Evolutionary conservation across 2,797 vertebrate genomes (phyloP).

Genomic region (Pangasius macronema): DNA sequence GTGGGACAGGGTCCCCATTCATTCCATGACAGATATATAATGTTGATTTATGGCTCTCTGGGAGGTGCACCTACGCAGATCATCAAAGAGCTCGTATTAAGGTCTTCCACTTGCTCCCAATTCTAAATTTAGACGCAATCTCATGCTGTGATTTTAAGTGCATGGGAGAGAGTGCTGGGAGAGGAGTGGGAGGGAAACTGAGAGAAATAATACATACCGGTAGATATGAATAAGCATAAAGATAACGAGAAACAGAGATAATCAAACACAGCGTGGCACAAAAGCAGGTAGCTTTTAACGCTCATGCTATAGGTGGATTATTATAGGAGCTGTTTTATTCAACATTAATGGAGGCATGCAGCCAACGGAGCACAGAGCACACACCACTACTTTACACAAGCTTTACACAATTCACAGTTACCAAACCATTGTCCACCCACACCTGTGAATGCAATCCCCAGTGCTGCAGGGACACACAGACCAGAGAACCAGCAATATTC

Average conservation of each 20-base stretch:
- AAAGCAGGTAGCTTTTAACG: slow-evolving; percentile 19
- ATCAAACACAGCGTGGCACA: slow-evolving; percentile 9
- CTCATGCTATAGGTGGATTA: slow-evolving; percentile 20
- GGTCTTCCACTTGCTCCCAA: slow-evolving; percentile 19
- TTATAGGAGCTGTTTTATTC: not conserved
- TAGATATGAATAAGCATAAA: not conserved
- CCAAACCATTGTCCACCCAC: slow-evolving; percentile 52
- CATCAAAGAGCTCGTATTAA: not conserved
- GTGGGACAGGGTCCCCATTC: slow-evolving; percentile 3
- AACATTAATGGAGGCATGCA: not conserved
- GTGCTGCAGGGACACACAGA: slow-evolving; percentile 55
- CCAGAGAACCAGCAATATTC: slow-evolving; percentile 64
- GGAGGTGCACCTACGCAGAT: not conserved
- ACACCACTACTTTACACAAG: slow-evolving; percentile 32
- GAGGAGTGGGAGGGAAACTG: not conserved
- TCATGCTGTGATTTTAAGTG: slow-evolving; percentile 47
- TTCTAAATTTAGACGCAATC: slow-evolving; percentile 46
- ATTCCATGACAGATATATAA: not conserved
- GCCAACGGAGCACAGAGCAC: slow-evolving; percentile 54
- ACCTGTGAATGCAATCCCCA: slow-evolving; percentile 56
- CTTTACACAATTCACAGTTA: slow-evolving; percentile 17
- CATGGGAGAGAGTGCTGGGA: slow-evolving; percentile 25
- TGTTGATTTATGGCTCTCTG: slow-evolving; percentile 11
- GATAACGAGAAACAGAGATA: not conserved
- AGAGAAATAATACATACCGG: slow-evolving; percentile 6